These are phyloP conservation scores for Virgularia gustaviana DNA, from an alignment of 92 coral and sea anemone genomes.

Conservation along the genomic window DNA sequence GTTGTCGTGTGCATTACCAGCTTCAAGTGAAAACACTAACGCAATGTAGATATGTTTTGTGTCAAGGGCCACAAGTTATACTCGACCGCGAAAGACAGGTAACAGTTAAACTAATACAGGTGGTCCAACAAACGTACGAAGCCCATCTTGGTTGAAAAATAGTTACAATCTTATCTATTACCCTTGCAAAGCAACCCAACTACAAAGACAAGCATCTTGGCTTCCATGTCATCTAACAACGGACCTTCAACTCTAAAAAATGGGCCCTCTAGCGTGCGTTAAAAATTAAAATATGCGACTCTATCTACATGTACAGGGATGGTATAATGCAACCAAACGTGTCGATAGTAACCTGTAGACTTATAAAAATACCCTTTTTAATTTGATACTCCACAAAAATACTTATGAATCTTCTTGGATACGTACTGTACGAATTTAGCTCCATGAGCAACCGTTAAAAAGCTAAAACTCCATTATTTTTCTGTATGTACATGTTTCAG, in stretches of 20 bases:
- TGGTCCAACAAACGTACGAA: no score
- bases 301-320: not conserved
- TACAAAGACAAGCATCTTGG: no score
- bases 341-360: constrained; percentile 28
- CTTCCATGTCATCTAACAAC: no score
- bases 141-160: no score
- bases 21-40: constrained; percentile 19
- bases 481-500: no score
- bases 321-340: constrained; percentile 25
- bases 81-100: constrained; percentile 41
- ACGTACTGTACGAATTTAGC: no score
- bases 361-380: constrained; percentile 5
- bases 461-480: no score
- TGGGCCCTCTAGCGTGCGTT: not conserved
- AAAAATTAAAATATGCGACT: constrained; percentile 16
- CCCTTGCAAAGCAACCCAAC: no score
- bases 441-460: no score
- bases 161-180: no score
- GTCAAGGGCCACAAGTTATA: constrained; percentile 29
- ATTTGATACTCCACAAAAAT: no score
- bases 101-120: constrained; percentile 28
- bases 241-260: not conserved
- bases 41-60: constrained; percentile 23
- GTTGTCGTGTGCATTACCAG: constrained; percentile 34
- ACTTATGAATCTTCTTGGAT: no score